Conservation (phyloP, 2,113 vertebrate genomes). For the Colius striatus region DNA sequence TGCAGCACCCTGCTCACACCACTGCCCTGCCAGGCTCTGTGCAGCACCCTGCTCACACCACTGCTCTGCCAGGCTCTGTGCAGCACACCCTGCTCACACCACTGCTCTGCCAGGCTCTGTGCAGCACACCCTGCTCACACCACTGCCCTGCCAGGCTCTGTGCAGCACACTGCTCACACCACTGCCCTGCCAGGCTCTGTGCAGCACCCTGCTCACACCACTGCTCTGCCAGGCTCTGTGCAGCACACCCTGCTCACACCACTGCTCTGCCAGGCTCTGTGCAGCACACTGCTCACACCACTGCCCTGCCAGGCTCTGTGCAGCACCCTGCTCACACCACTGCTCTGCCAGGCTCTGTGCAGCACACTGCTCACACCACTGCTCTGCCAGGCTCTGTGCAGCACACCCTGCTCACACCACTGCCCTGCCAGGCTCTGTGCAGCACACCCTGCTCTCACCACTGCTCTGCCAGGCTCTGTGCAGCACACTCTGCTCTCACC, state of each 20-base stretch:
- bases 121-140: not conserved
- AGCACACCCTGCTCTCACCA: not conserved
- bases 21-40: not conserved
- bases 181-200: not conserved
- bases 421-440: not conserved
- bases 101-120: not conserved
- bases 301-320: fast-evolving
- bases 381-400: not conserved
- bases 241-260: not conserved
- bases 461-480: not conserved
- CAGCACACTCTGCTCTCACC: not conserved
- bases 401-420: not conserved
- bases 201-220: not conserved
- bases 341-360: not conserved
- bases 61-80: not conserved
- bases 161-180: not conserved
- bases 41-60: not conserved
- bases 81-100: not conserved
- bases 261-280: not conserved
- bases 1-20: not conserved
- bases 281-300: not conserved
- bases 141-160: not conserved
- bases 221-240: not conserved
- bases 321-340: not conserved
- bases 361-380: not conserved